phyloP scores from a whole-genome alignment of 1,140 invertebrate species.

The Megalopta genalis region DNA sequence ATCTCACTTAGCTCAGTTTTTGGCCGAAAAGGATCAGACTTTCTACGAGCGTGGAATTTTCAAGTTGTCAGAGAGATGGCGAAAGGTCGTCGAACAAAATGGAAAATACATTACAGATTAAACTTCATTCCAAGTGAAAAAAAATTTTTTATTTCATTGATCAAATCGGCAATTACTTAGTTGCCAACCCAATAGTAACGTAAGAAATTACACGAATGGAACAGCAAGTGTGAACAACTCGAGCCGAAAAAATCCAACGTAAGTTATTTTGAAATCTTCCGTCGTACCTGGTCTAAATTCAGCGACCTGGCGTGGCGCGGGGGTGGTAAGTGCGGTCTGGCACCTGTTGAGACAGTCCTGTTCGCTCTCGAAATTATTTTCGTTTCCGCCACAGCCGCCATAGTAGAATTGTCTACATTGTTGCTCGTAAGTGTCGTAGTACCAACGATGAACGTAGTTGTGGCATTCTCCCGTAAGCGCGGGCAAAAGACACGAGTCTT shows the following conservation, averaged over 20 bases:
- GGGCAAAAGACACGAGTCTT: conserved; percentile 88
- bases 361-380: conserved; percentile 88
- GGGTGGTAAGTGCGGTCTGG: conserved; percentile 72
- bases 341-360: conserved; percentile 85
- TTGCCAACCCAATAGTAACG: no score
- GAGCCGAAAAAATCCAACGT: background rate
- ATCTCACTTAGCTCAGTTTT: no score
- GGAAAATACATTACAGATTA: no score
- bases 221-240: no score
- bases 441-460: conserved; percentile 90
- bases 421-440: conserved; percentile 88
- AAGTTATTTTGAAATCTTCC: background rate
- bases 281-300: conserved; percentile 70
- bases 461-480: conserved; percentile 89
- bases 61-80: no score
- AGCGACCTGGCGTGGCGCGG: conserved; percentile 58
- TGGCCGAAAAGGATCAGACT: no score
- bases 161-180: no score
- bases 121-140: no score
- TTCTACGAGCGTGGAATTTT: no score
- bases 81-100: no score
- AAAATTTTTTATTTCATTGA: no score
- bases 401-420: conserved; percentile 90
- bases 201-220: no score
- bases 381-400: conserved; percentile 90